A percentile compares a stretch with the other conserved stretches of the same genome.
phyloP scores from a whole-genome alignment of 2,888 invertebrate species.

The Cylindroiulus punctatus region DNA sequence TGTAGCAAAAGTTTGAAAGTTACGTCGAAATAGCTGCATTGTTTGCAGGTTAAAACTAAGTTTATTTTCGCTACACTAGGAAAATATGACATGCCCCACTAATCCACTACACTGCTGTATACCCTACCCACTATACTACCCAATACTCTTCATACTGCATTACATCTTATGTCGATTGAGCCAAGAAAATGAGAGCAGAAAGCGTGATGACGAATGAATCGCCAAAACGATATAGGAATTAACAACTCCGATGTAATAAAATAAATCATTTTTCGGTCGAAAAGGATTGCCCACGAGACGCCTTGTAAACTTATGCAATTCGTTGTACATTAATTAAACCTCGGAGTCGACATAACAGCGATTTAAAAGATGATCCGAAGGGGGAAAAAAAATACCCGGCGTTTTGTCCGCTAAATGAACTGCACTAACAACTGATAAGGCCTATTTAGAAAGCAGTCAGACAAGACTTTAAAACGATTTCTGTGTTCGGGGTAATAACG shows the following conservation, averaged over 20 bases:
- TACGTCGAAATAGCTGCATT: too few relatives aligned
- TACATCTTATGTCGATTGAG: too few relatives aligned
- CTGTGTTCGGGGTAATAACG: slow-evolving; percentile 56
- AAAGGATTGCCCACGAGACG: slow-evolving; percentile 48
- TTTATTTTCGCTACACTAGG: too few relatives aligned
- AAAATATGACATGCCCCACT: too few relatives aligned
- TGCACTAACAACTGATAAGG: slow-evolving; percentile 53
- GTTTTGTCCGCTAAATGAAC: slow-evolving; percentile 49
- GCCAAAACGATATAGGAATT: background rate
- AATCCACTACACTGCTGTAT: too few relatives aligned
- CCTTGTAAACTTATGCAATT: slow-evolving; percentile 54
- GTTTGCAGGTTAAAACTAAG: too few relatives aligned
- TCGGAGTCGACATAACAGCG: slow-evolving; percentile 53
- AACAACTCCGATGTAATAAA: too few relatives aligned
- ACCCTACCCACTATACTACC: too few relatives aligned
- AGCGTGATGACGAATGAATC: background rate
- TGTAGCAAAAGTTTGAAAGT: too few relatives aligned
- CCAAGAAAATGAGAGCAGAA: background rate
- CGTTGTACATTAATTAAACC: slow-evolving; percentile 56
- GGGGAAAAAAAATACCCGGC: background rate
- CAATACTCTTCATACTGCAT: too few relatives aligned
- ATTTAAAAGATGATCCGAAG: slow-evolving; percentile 48
- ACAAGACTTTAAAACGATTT: slow-evolving; percentile 56
- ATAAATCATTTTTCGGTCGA: slow-evolving; percentile 39
- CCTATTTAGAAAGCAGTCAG: slow-evolving; percentile 55